Evolutionary conservation across 2,797 vertebrate genomes (phyloP), one percentile per base, ranked within the genome.

Genomic region (Cossypha dichroa): DNA sequence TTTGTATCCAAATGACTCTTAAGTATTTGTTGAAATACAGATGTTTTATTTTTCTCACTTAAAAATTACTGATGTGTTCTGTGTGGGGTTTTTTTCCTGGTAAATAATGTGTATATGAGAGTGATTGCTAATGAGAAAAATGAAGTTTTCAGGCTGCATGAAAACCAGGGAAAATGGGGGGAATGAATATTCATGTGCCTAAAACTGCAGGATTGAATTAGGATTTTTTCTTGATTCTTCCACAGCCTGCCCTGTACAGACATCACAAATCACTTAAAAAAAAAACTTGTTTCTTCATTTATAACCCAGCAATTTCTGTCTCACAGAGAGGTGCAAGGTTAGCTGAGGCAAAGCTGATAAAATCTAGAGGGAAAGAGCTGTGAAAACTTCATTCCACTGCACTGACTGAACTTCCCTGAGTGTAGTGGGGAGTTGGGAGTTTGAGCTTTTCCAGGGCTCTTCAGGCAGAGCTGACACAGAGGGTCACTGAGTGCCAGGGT

Each of bases 31-130:
- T 95, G 84, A 96, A 96, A 95, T 96, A 96, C 89, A 97, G 88
- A 95, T 93, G 82, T 75, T 95, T 89, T 97, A 97, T 96, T 96
- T 96, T 97, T 96, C 66, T 75, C 94, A 95, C 62, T 94, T 94
- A 90, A 95, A 97, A 94, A 68, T 87, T 72, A 86, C 33, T 92
- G 49, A 13, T 60, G 72, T 51, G 18, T 78, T 94, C 58, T 91
- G 85, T 91, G 68, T 75, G 54, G 1, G 0, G 58, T 67, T 75
- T 80, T 66, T 51, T 48, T 33, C 48, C 51, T 72, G 33, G 58
- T 85, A 95, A 91, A 76, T 85, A 90, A 76, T 38, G 48, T 79
- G 23, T 92, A 77, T 60, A 16, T 80, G 84, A 68, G 85, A 56
- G 68, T 78, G 89, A 93, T 83, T 83, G 89, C 91, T 93, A 75